Conservation (phyloP, 35 echinoderm and acorn worm species). For the Chiridota heheva region DNA sequence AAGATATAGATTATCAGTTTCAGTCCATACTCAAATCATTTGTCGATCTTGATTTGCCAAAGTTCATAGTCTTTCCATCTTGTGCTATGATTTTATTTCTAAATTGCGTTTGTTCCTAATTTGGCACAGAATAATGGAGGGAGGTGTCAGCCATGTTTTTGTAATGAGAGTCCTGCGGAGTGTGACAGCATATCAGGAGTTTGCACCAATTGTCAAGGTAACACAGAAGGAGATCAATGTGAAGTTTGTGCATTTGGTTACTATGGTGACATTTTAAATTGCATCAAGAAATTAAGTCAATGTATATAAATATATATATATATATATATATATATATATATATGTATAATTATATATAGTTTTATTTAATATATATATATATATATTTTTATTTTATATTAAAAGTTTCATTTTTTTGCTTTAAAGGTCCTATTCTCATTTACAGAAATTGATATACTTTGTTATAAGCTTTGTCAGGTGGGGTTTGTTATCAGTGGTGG, state of each 20-base stretch:
- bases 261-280: slow-evolving; percentile 85
- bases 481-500: too few relatives aligned
- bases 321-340: not conserved
- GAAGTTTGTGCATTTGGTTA: slow-evolving; percentile 80
- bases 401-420: not conserved
- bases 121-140: slow-evolving; percentile 64
- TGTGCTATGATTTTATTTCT: too few relatives aligned
- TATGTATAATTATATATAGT: not conserved
- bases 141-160: slow-evolving; percentile 74
- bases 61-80: too few relatives aligned
- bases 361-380: not conserved
- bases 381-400: not conserved
- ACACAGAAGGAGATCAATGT: slow-evolving; percentile 64
- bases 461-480: too few relatives aligned
- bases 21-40: too few relatives aligned
- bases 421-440: not conserved
- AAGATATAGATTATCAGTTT: too few relatives aligned
- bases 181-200: slow-evolving; percentile 84
- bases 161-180: slow-evolving; percentile 72
- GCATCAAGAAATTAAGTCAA: too few relatives aligned
- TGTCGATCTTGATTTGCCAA: too few relatives aligned
- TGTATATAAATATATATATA: too few relatives aligned
- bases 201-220: slow-evolving; percentile 67
- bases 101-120: too few relatives aligned
- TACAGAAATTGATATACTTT: not conserved